Conservation (phyloP, 2,797 vertebrate species). For the Trematomus bernacchii region DNA sequence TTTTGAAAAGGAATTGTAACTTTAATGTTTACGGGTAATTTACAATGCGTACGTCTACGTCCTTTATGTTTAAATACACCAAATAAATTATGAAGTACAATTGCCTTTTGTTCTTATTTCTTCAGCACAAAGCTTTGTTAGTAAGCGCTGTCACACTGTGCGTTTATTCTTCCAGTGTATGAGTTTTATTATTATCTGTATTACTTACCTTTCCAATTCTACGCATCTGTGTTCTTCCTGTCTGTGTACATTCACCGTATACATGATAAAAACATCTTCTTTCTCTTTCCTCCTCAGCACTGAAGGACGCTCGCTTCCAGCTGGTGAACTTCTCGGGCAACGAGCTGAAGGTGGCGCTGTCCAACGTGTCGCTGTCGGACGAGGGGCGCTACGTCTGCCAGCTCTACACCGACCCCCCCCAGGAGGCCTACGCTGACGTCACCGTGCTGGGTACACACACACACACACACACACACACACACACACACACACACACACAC, state of each 20-base stretch:
- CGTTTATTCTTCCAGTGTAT: too few species aligned
- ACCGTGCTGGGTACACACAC: conserved; percentile 92
- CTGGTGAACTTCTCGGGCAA: conserved; percentile 99
- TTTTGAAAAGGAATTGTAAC: too few species aligned
- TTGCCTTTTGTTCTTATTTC: too few species aligned
- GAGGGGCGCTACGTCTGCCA: conserved; percentile 98
- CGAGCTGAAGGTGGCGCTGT: conserved; percentile 96
- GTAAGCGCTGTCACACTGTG: too few species aligned
- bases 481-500: conserved; percentile 28
- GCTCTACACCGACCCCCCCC: conserved; percentile 97
- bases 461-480: conserved; percentile 31
- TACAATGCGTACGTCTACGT: too few species aligned
- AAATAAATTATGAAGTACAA: too few species aligned
- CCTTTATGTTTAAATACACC: too few species aligned
- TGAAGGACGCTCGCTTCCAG: conserved; percentile 98
- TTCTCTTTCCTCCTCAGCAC: conserved; percentile 79
- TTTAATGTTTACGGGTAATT: too few species aligned
- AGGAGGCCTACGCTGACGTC: conserved; percentile 96
- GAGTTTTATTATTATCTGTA: too few species aligned
- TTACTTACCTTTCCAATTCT: too few species aligned
- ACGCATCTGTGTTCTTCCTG: not conserved
- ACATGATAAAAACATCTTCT: not conserved
- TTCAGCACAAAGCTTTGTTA: too few species aligned
- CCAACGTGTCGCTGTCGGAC: conserved; percentile 96
- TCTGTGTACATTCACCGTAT: not conserved